A percentile compares a stretch with the other conserved stretches of the same genome.
phyloP scores from a whole-genome alignment of 2,888 invertebrate genomes.

The Coenonympha arcania region DNA sequence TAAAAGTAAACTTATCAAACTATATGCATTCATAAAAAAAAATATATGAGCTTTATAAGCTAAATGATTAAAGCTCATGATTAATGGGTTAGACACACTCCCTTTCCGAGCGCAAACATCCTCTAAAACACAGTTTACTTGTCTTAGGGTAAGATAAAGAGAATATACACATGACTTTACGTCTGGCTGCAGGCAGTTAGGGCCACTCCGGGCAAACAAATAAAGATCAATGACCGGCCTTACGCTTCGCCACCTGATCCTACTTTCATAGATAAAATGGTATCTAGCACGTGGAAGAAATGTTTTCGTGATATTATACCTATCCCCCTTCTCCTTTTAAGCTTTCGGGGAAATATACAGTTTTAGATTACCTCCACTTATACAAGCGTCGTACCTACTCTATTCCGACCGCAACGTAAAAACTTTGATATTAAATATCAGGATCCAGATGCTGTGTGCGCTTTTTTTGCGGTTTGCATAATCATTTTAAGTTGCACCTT shows the following conservation, averaged over 20 bases:
- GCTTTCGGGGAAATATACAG: slow-evolving; percentile 1
- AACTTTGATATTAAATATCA: slow-evolving; percentile 12
- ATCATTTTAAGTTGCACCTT: too few species aligned
- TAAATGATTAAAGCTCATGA: slow-evolving; percentile 10
- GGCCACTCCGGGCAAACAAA: slow-evolving; percentile 42
- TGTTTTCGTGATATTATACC: slow-evolving; percentile 5
- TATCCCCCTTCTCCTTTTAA: not conserved
- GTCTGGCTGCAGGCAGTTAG: slow-evolving; percentile 38
- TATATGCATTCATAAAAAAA: not conserved
- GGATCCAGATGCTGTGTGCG: not conserved
- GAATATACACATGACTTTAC: slow-evolving; percentile 41
- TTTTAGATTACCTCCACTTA: too few species aligned
- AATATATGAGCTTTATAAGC: not conserved
- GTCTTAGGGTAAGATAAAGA: slow-evolving; percentile 43
- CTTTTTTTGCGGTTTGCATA: too few species aligned
- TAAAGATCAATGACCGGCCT: slow-evolving; percentile 61
- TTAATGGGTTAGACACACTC: slow-evolving; percentile 4
- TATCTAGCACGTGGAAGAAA: slow-evolving; percentile 11
- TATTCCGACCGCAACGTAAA: slow-evolving; percentile 9
- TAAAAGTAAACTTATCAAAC: not conserved
- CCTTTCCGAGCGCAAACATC: slow-evolving; percentile 37
- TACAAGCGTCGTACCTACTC: too few species aligned
- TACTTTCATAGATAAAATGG: slow-evolving; percentile 24
- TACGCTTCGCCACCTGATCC: slow-evolving; percentile 43
- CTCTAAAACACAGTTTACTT: slow-evolving; percentile 34